Percentiles rank a stretch among this genome's conserved stretches.
Evolutionary conservation across 2,797 vertebrate genomes (phyloP).

Genomic region (Pseudochaenichthys georgianus): DNA sequence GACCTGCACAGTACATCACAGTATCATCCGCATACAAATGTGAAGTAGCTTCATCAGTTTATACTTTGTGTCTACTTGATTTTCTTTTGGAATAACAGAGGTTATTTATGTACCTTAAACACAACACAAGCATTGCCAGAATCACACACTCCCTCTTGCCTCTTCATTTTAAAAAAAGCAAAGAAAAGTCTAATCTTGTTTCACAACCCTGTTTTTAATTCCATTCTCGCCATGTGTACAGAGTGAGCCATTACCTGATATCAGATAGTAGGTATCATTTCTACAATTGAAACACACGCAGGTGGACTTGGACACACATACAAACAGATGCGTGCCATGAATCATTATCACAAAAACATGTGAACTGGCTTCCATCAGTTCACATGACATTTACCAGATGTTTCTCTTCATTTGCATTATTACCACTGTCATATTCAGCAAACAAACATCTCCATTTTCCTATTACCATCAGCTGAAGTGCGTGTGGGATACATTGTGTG

Average conservation of each 20-base stretch:
- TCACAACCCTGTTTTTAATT: background rate
- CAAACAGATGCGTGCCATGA: slow-evolving; percentile 28
- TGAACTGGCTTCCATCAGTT: slow-evolving; percentile 14
- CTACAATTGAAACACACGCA: slow-evolving; percentile 20
- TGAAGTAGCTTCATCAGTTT: slow-evolving; percentile 4
- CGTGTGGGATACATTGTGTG: background rate
- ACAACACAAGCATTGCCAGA: slow-evolving; percentile 33
- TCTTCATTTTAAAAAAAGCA: slow-evolving; percentile 6
- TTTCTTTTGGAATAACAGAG: slow-evolving; percentile 26
- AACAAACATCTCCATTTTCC: slow-evolving; percentile 30
- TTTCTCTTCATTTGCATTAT: slow-evolving; percentile 36
- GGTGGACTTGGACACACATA: slow-evolving; percentile 29
- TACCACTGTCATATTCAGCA: slow-evolving; percentile 27
- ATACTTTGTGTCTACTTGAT: slow-evolving; percentile 25
- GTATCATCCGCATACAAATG: too few species aligned
- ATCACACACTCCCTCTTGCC: background rate
- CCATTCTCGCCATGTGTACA: slow-evolving; percentile 1
- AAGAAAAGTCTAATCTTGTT: background rate
- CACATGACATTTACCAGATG: slow-evolving; percentile 34
- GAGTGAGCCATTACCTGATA: slow-evolving; percentile 25
- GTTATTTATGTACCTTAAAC: slow-evolving; percentile 28
- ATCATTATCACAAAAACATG: slow-evolving; percentile 22
- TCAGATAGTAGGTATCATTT: slow-evolving; percentile 35
- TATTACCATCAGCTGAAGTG: slow-evolving; percentile 4
- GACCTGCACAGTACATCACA: too few species aligned